These are phyloP conservation scores for honey bee (Apis mellifera) DNA, from an alignment of 1,140 invertebrate genomes.

Conservation along the genomic window Amel_HAv3.1 CM009935.2:3801501-3802000, in stretches of 20 bases:
- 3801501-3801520: slow-evolving; percentile 74
- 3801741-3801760: slow-evolving; percentile 25
- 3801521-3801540: slow-evolving; percentile 53
- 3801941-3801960: too few species aligned
- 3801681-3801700: not conserved
- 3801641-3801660: not conserved
- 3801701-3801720: slow-evolving; percentile 2
- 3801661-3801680: not conserved
- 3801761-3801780: slow-evolving; percentile 6
- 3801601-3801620: not conserved
- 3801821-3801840: slow-evolving; percentile 35
- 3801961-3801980: not conserved
- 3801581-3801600: not conserved
- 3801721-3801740: slow-evolving; percentile 37
- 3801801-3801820: not conserved
- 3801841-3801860: not conserved
- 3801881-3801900: not conserved
- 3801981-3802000: not conserved
- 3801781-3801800: slow-evolving; percentile 6
- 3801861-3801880: slow-evolving; percentile 18
- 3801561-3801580: slow-evolving; percentile 57
- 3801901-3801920: slow-evolving; percentile 40
- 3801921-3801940: slow-evolving; percentile 13
- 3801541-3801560: slow-evolving; percentile 44
- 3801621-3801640: not conserved